Percentiles rank a stretch among this genome's conserved stretches.
Evolutionary conservation across 2,113 vertebrate genomes (phyloP).

Genomic region (Dromaius novaehollandiae): DNA sequence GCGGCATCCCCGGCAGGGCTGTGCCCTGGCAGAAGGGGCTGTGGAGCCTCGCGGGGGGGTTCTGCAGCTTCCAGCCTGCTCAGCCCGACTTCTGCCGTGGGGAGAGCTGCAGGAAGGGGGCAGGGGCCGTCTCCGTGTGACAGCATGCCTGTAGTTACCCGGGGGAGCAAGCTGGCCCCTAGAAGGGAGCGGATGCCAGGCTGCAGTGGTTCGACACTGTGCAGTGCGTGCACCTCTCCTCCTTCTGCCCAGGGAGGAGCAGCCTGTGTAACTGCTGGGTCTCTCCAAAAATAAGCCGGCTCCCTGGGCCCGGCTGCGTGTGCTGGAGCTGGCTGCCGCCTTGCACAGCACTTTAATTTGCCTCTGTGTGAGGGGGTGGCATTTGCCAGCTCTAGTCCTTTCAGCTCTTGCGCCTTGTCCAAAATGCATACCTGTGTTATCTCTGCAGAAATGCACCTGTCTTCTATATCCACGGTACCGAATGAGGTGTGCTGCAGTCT

Average conservation of each 20-base stretch:
- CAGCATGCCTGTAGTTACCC: too few relatives aligned
- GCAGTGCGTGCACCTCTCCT: too few relatives aligned
- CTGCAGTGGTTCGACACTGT: too few relatives aligned
- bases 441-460: not conserved
- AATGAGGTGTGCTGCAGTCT: not conserved
- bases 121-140: too few relatives aligned
- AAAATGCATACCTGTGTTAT: too few relatives aligned
- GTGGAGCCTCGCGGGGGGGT: too few relatives aligned
- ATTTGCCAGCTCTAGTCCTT: not conserved
- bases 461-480: not conserved
- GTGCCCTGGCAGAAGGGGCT: too few relatives aligned
- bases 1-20: too few relatives aligned
- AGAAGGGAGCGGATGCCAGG: too few relatives aligned
- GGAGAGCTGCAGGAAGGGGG: not conserved
- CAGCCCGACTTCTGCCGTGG: not conserved
- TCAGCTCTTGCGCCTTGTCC: not conserved
- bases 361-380: not conserved
- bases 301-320: fast-evolving
- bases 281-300: not conserved
- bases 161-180: too few relatives aligned
- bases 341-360: not conserved
- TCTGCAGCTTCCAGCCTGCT: not conserved
- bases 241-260: too few relatives aligned
- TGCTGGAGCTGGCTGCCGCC: not conserved
- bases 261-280: not conserved